Conservation (phyloP, 2,888 invertebrate genomes). For the Spatulosminthurus flaviceps region DNA sequence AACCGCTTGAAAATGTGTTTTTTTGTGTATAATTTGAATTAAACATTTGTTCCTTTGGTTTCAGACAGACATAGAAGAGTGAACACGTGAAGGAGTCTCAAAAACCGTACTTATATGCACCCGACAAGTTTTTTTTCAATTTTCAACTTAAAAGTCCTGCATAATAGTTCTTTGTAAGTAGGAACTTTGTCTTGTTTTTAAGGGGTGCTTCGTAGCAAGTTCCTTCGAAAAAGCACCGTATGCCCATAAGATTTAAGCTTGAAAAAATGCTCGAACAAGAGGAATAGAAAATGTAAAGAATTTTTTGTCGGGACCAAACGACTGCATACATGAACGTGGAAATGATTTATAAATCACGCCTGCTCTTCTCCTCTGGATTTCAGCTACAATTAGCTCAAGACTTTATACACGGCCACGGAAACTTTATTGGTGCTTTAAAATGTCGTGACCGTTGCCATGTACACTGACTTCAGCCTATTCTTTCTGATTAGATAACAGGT, state of each 20-base stretch:
- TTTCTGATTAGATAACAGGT: not conserved
- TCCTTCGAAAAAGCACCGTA: not conserved
- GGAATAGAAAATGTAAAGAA: not conserved
- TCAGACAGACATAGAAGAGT: not conserved
- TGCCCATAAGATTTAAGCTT: not conserved
- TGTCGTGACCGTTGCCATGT: conserved; percentile 6
- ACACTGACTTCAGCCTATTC: not conserved
- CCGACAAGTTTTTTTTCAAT: not conserved
- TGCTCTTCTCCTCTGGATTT: not conserved
- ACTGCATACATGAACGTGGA: not conserved
- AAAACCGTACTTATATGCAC: conserved; percentile 7
- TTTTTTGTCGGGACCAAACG: not conserved
- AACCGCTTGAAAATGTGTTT: not conserved
- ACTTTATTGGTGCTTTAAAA: not conserved
- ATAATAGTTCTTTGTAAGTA: not conserved
- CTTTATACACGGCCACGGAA: not conserved
- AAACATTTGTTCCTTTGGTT: conserved; percentile 7
- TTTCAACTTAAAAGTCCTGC: not conserved
- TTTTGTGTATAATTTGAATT: not conserved
- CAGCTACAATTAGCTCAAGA: not conserved
- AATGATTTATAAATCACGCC: conserved; percentile 10
- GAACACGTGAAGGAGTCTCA: not conserved
- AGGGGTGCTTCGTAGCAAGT: not conserved
- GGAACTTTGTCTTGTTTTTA: not conserved
- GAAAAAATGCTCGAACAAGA: not conserved